Evolutionary conservation across 2,113 vertebrate species (phyloP).

Genomic region (Coregonus clupeaformis): DNA sequence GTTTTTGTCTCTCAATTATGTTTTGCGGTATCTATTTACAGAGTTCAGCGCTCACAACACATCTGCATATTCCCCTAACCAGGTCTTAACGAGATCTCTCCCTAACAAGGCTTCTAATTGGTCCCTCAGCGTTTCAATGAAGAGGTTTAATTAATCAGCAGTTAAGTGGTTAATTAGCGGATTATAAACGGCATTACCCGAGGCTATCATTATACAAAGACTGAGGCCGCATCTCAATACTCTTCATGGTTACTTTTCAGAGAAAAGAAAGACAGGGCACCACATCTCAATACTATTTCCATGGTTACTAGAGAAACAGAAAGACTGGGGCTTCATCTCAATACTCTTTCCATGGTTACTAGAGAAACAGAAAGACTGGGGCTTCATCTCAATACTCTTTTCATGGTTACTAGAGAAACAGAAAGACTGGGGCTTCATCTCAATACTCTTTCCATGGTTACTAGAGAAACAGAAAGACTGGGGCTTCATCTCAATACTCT

Average conservation of each 20-base stretch:
- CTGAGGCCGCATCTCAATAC: not conserved
- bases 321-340: no score
- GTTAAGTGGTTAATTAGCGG: conserved; percentile 31
- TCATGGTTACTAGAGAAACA: no score
- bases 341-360: no score
- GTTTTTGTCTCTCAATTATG: conserved; percentile 17
- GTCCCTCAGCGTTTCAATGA: conserved; percentile 52
- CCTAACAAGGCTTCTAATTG: conserved; percentile 50
- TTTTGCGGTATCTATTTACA: conserved; percentile 26
- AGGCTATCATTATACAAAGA: conserved; percentile 22
- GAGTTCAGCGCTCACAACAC: conserved; percentile 5
- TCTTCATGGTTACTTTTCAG: no score
- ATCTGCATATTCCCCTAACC: conserved; percentile 21
- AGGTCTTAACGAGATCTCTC: not conserved
- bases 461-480: not conserved
- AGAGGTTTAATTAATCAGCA: conserved; percentile 44
- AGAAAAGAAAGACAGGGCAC: not conserved
- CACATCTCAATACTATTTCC: not conserved
- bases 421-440: no score
- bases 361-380: not conserved
- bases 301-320: no score
- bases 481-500: not conserved
- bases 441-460: no score
- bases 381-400: not conserved
- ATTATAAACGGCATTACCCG: conserved; percentile 16